These are phyloP conservation scores for Leucophenga montana DNA, from an alignment of 2,888 invertebrate genomes.

Conservation along the genomic window DNA sequence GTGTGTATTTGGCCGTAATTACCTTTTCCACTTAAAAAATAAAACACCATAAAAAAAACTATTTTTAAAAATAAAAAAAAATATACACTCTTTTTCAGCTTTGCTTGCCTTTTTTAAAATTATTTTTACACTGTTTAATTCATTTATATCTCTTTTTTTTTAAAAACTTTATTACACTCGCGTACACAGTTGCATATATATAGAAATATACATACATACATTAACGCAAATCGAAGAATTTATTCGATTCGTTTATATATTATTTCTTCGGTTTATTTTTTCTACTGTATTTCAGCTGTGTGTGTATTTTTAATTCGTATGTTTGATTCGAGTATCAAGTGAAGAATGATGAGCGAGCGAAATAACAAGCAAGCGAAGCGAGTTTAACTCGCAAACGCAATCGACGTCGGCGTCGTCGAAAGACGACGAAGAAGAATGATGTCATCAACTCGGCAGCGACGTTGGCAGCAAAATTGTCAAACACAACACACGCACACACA, in stretches of 20 bases:
- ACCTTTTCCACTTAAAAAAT: no score
- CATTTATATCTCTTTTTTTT: no score
- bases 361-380: constrained; percentile 28
- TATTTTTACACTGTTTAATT: background rate
- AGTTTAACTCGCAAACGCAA: constrained; percentile 17
- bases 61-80: background rate
- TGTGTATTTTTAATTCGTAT: no score
- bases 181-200: no score
- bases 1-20: no score
- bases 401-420: constrained; percentile 30
- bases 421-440: constrained; percentile 38
- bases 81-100: background rate
- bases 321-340: constrained; percentile 5
- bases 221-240: background rate
- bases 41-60: no score
- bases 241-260: background rate
- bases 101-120: constrained; percentile 1
- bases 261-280: background rate
- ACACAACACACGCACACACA: constrained; percentile 24
- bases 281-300: background rate
- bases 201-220: no score
- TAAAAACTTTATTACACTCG: no score
- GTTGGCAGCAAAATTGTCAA: no score
- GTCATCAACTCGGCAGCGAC: constrained; percentile 45
- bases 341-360: background rate